Base-by-base conservation (phyloP, 1,140 invertebrate genomes). In the Adoxophyes honmai region DNA sequence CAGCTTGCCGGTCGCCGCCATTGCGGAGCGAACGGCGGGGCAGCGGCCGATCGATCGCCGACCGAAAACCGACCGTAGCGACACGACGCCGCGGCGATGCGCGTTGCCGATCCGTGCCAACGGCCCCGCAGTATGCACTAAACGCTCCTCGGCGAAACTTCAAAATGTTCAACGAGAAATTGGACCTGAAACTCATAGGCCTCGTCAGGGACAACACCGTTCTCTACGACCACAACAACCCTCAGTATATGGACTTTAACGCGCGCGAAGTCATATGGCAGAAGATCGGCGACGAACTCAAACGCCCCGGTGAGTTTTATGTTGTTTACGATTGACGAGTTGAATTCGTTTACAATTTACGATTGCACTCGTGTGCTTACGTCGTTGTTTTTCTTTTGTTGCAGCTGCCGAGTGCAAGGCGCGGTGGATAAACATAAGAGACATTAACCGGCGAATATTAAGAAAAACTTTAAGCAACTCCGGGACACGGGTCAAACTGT, bases 391-490 rank as follows among this genome's bases (percentile, higher is more conserved):
- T 60, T 39, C 11, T 16, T 61, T 34, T 59, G 21, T 48, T 39
- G 48, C 48, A 88, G 86, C 81, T 36, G 69, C 68, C 3, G 76
- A 81, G 14, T 88, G 86, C 54, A 88, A 88, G 74, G 64, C 80
- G 0, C 68, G 86, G 68, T 88, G 83, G 83, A 80, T 88, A n/a
- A 84, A 88, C 44, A 88, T 88, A 66, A 72, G 86, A 60, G 86
- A 88, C 38, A 83, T 88, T 1, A 75, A 86, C 56, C 66, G 86
- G 13, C 61, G 86, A 13, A 84, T 84, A 14, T 54, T 86, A 39
- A 71, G 64, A 33, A 81, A 82, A 64, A 72, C 64, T 37, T 18
- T 78, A 0, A 61, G 51, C 3, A 73, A 68, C 1, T 60, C 71
- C 5, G 57, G 61, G 1, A 58, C 44, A n/a, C 55, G 21, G 48